Evolutionary conservation across 2,113 vertebrate genomes (phyloP), one percentile per base, ranked within the genome.

Genomic region (Paraplagusia blochii): DNA sequence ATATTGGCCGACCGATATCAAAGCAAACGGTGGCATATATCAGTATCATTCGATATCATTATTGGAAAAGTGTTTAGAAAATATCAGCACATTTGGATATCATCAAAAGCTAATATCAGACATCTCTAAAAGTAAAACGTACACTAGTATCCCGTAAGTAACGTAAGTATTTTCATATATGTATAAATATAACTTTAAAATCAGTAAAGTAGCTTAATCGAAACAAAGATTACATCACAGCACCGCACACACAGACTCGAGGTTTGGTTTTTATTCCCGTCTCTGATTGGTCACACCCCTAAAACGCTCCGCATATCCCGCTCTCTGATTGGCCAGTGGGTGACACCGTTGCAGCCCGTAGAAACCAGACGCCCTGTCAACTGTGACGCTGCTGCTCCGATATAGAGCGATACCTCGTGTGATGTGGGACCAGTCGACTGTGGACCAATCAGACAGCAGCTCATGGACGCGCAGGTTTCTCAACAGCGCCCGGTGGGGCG

Each of bases 391-490:
- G 34, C 50, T 50, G 66, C 67, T 13, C 54, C 13, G 0, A 1
- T 19, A 81, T 53, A 52, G 72, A 69, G 63, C 16, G 64, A 76
- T 77, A 35, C 4, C 89, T 95, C 90, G 87, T 90, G 92, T 88
- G 94, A 95, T 94, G 88, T 94, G 92, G 81, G 73, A 60, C 91
- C 92, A 95, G 92, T 2, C 10, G 5, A 0, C 3, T 0, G 0
- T 10, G 69, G 81, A 87, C 95, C 94, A 95, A 95, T 95, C 85
- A 78, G 9, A 61, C 39, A 1, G 22, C 50, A 44, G 35, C 42
- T 19, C 38, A 66, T 65, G 55, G 65, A 51, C 54, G 51, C 59
- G 61, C 66, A 63, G 38, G 62, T 17, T 67, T 33, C 13, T 8
- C 15, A 16, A 47, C 56, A 44, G 54, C 22, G 36, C 43, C 16